Conservation (phyloP, 2,797 vertebrate genomes). For the Xiphophorus birchmanni region DNA sequence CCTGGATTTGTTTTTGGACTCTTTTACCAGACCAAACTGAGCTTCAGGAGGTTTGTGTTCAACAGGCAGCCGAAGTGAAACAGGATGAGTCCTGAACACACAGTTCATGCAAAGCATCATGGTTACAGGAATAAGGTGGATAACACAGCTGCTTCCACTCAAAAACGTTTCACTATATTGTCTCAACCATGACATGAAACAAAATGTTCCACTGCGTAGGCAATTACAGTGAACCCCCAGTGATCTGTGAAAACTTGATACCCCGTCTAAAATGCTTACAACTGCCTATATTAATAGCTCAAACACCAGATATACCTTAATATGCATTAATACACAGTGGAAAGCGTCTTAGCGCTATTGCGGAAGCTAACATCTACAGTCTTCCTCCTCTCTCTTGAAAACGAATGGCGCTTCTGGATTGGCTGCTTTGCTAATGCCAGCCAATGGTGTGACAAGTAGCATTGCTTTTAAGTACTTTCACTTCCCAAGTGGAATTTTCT, state of each 20-base stretch:
- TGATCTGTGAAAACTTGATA: background rate
- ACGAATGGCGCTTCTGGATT: background rate
- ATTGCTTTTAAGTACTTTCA: background rate
- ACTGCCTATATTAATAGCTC: background rate
- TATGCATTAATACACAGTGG: background rate
- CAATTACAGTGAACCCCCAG: background rate
- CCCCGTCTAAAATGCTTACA: background rate
- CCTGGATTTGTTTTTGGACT: background rate
- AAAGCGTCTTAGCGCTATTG: background rate
- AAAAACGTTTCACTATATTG: background rate
- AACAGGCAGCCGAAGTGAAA: background rate
- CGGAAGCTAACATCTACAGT: background rate
- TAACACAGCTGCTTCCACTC: background rate
- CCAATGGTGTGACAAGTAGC: background rate
- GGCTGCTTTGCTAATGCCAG: background rate
- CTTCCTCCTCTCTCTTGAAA: background rate
- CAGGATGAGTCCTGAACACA: background rate
- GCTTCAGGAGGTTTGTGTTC: background rate
- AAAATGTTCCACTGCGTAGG: background rate
- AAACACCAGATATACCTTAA: background rate
- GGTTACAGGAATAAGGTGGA: slow-evolving; percentile 9
- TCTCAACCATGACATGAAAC: background rate
- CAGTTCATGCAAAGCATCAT: background rate
- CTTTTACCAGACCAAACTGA: background rate
- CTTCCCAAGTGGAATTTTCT: background rate